Conservation (phyloP, 2,888 invertebrate species). For the Leptothorax acervorum region DNA sequence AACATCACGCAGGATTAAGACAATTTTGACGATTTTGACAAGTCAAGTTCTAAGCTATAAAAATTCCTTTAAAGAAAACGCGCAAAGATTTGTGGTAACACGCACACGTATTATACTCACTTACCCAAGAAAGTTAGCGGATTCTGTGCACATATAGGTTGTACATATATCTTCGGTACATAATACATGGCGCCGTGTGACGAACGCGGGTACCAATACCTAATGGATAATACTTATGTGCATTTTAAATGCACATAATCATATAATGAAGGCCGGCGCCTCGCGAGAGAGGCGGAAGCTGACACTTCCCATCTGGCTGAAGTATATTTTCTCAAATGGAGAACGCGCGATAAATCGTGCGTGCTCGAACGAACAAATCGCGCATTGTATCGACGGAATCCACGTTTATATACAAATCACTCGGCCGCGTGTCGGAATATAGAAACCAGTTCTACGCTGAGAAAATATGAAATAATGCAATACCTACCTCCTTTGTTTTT, state of each 20-base stretch:
- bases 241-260: slow-evolving; percentile 26
- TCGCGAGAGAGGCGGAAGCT: slow-evolving; percentile 58
- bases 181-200: background rate
- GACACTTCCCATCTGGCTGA: slow-evolving; percentile 67
- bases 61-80: background rate
- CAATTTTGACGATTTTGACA: background rate
- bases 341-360: slow-evolving; percentile 29
- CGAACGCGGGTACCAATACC: background rate
- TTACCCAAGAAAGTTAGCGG: background rate
- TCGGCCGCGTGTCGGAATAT: background rate
- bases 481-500: background rate
- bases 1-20: background rate
- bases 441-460: background rate
- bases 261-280: slow-evolving; percentile 37
- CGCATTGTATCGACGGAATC: slow-evolving; percentile 19
- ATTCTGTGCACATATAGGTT: background rate
- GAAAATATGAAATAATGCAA: slow-evolving; percentile 15
- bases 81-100: background rate
- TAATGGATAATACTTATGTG: slow-evolving; percentile 18
- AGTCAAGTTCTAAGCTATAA: background rate
- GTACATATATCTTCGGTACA: background rate
- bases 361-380: slow-evolving; percentile 43
- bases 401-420: slow-evolving; percentile 50
- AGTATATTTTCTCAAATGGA: slow-evolving; percentile 68
- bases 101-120: background rate